These are phyloP conservation scores for Neoascia interrupta DNA, from an alignment of 2,888 invertebrate genomes.

Conservation along the genomic window DNA sequence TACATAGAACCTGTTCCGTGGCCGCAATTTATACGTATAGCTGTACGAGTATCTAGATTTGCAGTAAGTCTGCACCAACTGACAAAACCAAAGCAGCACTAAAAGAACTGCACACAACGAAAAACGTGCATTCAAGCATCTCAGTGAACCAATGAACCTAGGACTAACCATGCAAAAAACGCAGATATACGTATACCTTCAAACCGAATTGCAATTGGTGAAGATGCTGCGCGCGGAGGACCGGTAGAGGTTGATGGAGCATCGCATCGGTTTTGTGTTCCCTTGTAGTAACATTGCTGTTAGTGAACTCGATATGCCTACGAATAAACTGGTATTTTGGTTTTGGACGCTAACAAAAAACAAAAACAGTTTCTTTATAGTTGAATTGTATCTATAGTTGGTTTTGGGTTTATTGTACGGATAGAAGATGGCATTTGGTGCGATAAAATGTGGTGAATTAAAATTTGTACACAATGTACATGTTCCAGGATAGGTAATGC, in stretches of 20 bases:
- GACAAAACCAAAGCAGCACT: too few species aligned
- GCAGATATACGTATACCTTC: conserved; percentile 30
- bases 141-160: conserved; percentile 67
- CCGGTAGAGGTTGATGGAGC: background rate
- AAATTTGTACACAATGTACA: too few species aligned
- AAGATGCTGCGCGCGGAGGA: conserved; percentile 30
- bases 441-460: conserved; percentile 38
- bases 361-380: too few species aligned
- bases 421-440: background rate
- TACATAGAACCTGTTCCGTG: conserved; percentile 61
- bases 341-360: conserved; percentile 48
- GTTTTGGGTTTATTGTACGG: background rate
- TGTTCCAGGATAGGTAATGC: too few species aligned
- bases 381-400: background rate
- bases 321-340: conserved; percentile 59
- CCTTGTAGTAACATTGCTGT: conserved; percentile 5
- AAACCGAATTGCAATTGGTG: conserved; percentile 32
- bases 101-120: background rate
- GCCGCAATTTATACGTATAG: too few species aligned
- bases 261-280: background rate
- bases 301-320: conserved; percentile 46
- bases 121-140: conserved; percentile 49
- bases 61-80: too few species aligned
- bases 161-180: conserved; percentile 28
- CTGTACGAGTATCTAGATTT: too few species aligned